Evolutionary conservation across 2,888 invertebrate species (phyloP).

Genomic region (Meghimatium bilineatum): DNA sequence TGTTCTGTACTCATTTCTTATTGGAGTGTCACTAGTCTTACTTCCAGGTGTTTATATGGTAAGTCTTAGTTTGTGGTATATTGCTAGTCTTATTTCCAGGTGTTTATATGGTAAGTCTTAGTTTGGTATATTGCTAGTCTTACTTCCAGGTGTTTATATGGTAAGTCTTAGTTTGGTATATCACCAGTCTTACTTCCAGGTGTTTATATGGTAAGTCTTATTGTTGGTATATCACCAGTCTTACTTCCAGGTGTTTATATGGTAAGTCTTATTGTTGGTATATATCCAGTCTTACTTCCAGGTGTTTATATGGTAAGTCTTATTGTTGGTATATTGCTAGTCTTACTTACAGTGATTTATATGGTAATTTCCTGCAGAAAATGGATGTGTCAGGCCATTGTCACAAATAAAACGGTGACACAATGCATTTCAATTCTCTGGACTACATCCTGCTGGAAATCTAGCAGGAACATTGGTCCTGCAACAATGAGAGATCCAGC

Average conservation of each 20-base stretch:
- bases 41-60: constrained; percentile 69
- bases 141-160: constrained; percentile 69
- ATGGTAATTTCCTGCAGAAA: too few species aligned
- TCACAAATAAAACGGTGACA: too few species aligned
- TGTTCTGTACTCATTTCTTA: constrained; percentile 66
- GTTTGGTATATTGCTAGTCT: constrained; percentile 63
- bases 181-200: constrained; percentile 68
- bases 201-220: constrained; percentile 67
- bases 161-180: constrained; percentile 67
- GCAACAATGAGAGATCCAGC: too few species aligned
- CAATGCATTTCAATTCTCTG: too few species aligned
- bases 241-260: constrained; percentile 68
- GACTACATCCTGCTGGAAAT: too few species aligned
- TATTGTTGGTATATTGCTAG: too few species aligned
- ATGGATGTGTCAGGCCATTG: too few species aligned
- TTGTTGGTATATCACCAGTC: constrained; percentile 65
- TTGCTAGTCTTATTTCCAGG: constrained; percentile 67
- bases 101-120: constrained; percentile 68
- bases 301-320: constrained; percentile 67
- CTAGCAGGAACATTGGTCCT: too few species aligned
- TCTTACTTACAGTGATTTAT: too few species aligned
- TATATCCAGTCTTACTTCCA: constrained; percentile 65
- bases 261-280: constrained; percentile 68
- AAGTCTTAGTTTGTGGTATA: constrained; percentile 54
- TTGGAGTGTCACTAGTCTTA: constrained; percentile 65